Percentiles rank a stretch among this genome's conserved stretches.
These are phyloP conservation scores for Nemotelus pantherinus DNA, from an alignment of 2,888 invertebrate genomes.

Conservation along the genomic window DNA sequence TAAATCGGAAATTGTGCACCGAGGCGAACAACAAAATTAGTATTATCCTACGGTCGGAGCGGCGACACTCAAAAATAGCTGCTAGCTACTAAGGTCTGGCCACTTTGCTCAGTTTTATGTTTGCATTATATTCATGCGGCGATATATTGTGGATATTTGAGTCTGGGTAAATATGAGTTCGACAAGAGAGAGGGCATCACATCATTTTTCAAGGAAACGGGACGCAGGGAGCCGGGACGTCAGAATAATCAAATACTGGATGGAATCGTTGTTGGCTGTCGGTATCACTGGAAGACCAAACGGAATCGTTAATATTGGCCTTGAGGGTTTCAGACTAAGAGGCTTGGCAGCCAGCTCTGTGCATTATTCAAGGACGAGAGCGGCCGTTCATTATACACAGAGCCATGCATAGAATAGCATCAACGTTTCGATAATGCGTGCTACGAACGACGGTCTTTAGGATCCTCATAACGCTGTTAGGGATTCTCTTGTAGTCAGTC, in stretches of 20 bases:
- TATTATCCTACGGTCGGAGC: constrained; percentile 24
- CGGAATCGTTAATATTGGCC: constrained; percentile 40
- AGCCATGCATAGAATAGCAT: not conserved
- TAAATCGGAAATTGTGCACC: constrained; percentile 40
- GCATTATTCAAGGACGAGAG: too few species aligned
- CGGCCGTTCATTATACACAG: too few species aligned
- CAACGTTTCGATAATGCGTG: not conserved
- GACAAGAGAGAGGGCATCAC: not conserved
- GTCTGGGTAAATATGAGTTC: constrained; percentile 7
- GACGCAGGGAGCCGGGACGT: not conserved
- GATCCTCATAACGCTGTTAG: not conserved
- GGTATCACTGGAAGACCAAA: constrained; percentile 33
- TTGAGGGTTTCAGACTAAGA: constrained; percentile 6
- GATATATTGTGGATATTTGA: not conserved
- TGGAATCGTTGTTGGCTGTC: not conserved
- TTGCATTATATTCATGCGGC: too few species aligned
- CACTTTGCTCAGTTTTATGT: not conserved
- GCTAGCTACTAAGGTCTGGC: not conserved
- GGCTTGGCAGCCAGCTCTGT: not conserved
- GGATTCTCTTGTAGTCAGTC: too few species aligned
- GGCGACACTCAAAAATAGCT: not conserved
- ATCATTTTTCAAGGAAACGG: constrained; percentile 1
- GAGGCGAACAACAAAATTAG: constrained; percentile 36
- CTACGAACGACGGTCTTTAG: not conserved
- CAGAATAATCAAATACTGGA: not conserved